Conservation (phyloP, 2,888 invertebrate species). For the Urechis unicinctus region DNA sequence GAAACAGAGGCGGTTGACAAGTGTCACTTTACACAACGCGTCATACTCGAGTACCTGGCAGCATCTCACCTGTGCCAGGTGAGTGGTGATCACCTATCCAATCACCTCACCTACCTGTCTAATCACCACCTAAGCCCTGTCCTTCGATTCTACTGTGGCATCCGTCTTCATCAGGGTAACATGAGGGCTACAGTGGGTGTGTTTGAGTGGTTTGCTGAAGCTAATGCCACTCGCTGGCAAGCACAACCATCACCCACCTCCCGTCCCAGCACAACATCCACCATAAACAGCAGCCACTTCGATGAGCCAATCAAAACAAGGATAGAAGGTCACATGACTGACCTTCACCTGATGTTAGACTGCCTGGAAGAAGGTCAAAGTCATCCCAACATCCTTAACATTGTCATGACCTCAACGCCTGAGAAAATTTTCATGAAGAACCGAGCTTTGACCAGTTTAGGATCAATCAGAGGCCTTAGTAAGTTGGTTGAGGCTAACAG, state of each 20-base stretch:
- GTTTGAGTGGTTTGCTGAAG: too few relatives aligned
- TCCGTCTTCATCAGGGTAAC: slow-evolving; percentile 14
- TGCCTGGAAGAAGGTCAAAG: slow-evolving; percentile 29
- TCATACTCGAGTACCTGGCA: slow-evolving; percentile 32
- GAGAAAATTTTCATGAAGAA: slow-evolving; percentile 20
- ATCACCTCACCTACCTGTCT: slow-evolving; percentile 7
- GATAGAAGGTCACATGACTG: slow-evolving; percentile 18
- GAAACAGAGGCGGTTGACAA: background rate
- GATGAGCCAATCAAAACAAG: slow-evolving; percentile 1
- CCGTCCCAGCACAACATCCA: too few relatives aligned
- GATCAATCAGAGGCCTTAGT: slow-evolving; percentile 1
- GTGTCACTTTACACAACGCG: background rate
- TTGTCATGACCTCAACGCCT: slow-evolving; percentile 28
- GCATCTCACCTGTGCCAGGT: slow-evolving; percentile 30
- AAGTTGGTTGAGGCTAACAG: slow-evolving; percentile 9
- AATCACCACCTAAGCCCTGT: slow-evolving; percentile 12
- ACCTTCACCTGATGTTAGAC: slow-evolving; percentile 29
- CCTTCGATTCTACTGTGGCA: slow-evolving; percentile 26
- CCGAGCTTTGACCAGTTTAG: background rate
- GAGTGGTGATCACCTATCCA: slow-evolving; percentile 16
- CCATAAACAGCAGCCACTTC: slow-evolving; percentile 4
- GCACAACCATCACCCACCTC: too few relatives aligned
- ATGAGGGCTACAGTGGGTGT: background rate
- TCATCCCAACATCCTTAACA: slow-evolving; percentile 22
- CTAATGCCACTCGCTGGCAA: too few relatives aligned